These are phyloP conservation scores for Eupithecia subumbrata DNA, from an alignment of 2,888 invertebrate species.

Conservation along the genomic window DNA sequence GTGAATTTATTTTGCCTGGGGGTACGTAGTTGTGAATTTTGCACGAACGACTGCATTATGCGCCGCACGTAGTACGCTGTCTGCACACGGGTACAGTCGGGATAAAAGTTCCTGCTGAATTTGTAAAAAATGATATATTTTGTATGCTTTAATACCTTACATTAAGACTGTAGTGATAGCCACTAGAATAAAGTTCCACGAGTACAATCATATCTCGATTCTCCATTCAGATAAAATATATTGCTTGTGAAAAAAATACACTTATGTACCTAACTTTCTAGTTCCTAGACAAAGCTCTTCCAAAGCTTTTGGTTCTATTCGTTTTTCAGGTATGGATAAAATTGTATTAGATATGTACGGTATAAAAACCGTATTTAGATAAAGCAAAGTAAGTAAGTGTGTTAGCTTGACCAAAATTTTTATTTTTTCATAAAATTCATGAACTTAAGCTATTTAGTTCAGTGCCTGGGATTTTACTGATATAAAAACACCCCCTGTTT, in stretches of 20 bases:
- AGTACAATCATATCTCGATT: background rate
- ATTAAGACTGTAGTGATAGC: background rate
- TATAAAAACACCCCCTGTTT: background rate
- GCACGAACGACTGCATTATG: slow-evolving; percentile 78
- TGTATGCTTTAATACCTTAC: background rate
- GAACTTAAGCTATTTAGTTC: background rate
- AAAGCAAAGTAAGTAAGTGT: too few species aligned
- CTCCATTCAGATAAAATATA: background rate
- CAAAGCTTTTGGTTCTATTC: background rate
- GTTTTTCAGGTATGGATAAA: background rate
- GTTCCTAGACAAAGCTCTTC: background rate
- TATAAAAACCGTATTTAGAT: background rate
- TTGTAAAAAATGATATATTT: slow-evolving; percentile 39
- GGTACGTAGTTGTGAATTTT: slow-evolving; percentile 80
- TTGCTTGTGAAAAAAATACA: background rate
- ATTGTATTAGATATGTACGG: background rate
- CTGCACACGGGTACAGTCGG: slow-evolving; percentile 61
- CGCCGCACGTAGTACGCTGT: slow-evolving; percentile 79
- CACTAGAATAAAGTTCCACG: background rate
- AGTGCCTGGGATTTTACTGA: background rate
- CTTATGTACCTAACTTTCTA: too few species aligned
- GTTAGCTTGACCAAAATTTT: background rate
- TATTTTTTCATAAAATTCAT: background rate
- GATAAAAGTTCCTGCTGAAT: slow-evolving; percentile 38
- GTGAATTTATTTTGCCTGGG: slow-evolving; percentile 79